Evolutionary conservation across 2,113 vertebrate genomes (phyloP).

Genomic region (Suricata suricatta): DNA sequence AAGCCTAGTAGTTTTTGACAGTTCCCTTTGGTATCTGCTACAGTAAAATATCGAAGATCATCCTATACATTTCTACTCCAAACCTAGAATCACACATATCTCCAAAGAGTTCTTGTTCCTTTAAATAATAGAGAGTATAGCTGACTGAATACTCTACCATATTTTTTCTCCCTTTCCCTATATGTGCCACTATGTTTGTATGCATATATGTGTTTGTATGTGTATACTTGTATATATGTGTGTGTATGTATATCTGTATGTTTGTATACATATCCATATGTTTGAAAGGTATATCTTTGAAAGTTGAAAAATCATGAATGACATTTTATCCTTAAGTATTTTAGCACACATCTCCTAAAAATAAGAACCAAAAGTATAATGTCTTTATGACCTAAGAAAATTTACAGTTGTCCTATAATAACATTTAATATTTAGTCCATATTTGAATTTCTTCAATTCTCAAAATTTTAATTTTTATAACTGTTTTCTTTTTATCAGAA

Average conservation of each 20-base stretch:
- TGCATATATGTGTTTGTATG: accelerated
- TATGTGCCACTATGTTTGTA: background rate
- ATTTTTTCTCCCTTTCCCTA: background rate
- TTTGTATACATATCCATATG: too few species aligned
- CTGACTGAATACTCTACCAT: background rate
- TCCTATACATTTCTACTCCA: background rate
- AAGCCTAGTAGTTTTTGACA: background rate
- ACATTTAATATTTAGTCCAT: background rate
- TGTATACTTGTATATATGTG: background rate
- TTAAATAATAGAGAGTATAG: background rate
- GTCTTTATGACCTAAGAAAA: background rate
- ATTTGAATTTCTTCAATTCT: background rate
- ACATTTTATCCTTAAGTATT: background rate
- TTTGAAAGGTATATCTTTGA: too few species aligned
- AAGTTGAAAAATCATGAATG: background rate
- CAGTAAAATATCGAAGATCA: background rate
- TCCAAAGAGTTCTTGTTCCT: background rate
- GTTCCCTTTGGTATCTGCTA: background rate
- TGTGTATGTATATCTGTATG: background rate
- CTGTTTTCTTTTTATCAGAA: background rate
- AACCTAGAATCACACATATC: background rate
- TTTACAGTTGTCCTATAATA: background rate
- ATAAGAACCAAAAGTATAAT: background rate
- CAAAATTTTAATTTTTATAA: background rate
- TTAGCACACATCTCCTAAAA: background rate